Percentiles rank a stretch among this genome's conserved stretches.
Evolutionary conservation across 2,797 vertebrate species (phyloP).

Genomic region (Synaphobranchus kaupii): DNA sequence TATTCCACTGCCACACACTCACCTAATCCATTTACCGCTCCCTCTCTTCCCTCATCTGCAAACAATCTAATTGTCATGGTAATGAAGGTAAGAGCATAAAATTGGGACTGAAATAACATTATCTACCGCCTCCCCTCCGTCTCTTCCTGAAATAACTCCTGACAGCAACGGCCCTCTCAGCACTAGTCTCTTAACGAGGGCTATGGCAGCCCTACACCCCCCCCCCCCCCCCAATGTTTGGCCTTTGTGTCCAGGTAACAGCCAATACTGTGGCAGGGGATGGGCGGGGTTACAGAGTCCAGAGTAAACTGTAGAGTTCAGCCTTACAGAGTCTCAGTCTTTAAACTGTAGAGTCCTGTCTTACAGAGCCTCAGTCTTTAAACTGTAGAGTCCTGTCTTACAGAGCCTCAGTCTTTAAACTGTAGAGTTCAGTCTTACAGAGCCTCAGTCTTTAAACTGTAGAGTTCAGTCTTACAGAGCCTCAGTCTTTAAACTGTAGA

Average conservation of each 20-base stretch:
- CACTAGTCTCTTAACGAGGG: constrained; percentile 6
- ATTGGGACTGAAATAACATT: constrained; percentile 82
- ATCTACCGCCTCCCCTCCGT: constrained; percentile 51
- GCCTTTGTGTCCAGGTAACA: constrained; percentile 43
- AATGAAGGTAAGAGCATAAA: constrained; percentile 83
- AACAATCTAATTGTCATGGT: constrained; percentile 79
- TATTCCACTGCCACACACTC: constrained; percentile 65
- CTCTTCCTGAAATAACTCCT: constrained; percentile 38
- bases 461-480: too few species aligned
- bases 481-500: too few species aligned
- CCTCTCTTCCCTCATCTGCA: constrained; percentile 68
- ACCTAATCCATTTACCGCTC: constrained; percentile 78
- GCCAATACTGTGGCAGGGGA: constrained; percentile 52
- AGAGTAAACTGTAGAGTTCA: too few species aligned
- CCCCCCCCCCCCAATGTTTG: constrained; percentile 32
- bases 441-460: too few species aligned
- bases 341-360: too few species aligned
- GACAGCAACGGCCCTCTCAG: constrained; percentile 39
- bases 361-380: too few species aligned
- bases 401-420: too few species aligned
- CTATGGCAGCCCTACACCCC: neutral
- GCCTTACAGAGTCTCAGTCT: too few species aligned
- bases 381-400: too few species aligned
- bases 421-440: too few species aligned
- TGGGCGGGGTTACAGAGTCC: neutral